Evolutionary conservation across 2,888 invertebrate genomes (phyloP).

Genomic region (Orthosia gothica): DNA sequence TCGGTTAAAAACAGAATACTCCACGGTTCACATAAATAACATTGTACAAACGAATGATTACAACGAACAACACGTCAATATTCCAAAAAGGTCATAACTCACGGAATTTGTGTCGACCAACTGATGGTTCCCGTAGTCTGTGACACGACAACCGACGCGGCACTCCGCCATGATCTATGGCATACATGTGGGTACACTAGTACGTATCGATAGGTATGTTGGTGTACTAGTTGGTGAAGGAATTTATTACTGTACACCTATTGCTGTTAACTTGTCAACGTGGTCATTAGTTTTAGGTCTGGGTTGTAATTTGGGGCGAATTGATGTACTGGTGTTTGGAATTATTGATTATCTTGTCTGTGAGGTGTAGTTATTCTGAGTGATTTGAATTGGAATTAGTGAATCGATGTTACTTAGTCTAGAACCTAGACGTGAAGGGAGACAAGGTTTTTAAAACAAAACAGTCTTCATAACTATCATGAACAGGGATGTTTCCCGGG

Average conservation of each 20-base stretch:
- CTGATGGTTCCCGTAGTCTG: conserved; percentile 21
- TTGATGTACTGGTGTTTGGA: neutral
- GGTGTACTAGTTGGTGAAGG: neutral
- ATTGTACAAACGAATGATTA: conserved; percentile 9
- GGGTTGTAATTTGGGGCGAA: neutral
- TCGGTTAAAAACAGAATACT: neutral
- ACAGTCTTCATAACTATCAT: too few species aligned
- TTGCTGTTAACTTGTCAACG: conserved; percentile 22
- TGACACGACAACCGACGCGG: neutral
- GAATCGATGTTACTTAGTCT: too few species aligned
- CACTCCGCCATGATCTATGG: conserved; percentile 38
- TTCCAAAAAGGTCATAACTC: conserved; percentile 29
- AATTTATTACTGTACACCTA: conserved; percentile 23
- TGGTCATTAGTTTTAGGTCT: conserved; percentile 18
- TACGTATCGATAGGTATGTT: too few species aligned
- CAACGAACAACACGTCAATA: conserved; percentile 23
- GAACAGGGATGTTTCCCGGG: too few species aligned
- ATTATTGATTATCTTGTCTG: neutral
- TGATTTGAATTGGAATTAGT: too few species aligned
- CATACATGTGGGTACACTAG: neutral
- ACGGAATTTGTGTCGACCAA: conserved; percentile 14
- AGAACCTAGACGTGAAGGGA: too few species aligned
- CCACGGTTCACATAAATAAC: neutral
- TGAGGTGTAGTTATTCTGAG: too few species aligned
- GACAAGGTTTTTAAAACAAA: too few species aligned